Evolutionary conservation across 2,797 vertebrate species (phyloP), one percentile per base, ranked within the genome.

Genomic region (Lacerta agilis): DNA sequence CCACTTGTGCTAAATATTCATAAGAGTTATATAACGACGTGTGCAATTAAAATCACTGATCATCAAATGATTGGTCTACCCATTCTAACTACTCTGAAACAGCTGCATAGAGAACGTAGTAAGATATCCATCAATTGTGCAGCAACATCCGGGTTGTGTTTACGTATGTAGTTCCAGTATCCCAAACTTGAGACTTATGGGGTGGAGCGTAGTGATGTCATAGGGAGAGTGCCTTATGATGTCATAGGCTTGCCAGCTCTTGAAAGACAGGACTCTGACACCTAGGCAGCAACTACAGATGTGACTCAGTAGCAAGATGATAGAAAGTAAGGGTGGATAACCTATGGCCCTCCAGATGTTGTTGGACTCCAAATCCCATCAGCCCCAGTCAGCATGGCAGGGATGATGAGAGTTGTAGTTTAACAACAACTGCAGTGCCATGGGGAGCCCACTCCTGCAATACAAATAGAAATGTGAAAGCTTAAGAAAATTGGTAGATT

Each of bases 1-100:
- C 1, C 33, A 23, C 79, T 77, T 78, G 86, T 80, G 75, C 83
- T 20, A 90, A 82, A 79, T 79, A 86, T 81, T 90, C 23, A 41
- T 58, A 20, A 29, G 55, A 90, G 87, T 38, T n/a, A 81, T 10
- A 4, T n/a, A 43, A 36, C 77, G 78, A 43, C 13, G 0, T 78
- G 69, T 66, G 13, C 38, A 91, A 86, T 36, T 33, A 79, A 89
- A 92, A 90, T 17, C 29, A 67, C 69, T 69, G 9, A 79, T 92
- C 33, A 45, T 83, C 29, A 87, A 3, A 71, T 75, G 72, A 18
- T 79, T 79, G 41, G 78, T 87, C 66, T 73, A 4, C n/a, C 77
- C 41, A 4, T 3, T 84, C 5, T 55, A n/a, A 43, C 87, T 8
- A 72, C 73, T 49, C 41, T 13, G 17, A 43, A 33, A 66, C 27